A percentile compares a stretch with the other conserved stretches of the same genome.
phyloP scores from a whole-genome alignment of 2,113 vertebrate species.

The Nesoenas mayeri region DNA sequence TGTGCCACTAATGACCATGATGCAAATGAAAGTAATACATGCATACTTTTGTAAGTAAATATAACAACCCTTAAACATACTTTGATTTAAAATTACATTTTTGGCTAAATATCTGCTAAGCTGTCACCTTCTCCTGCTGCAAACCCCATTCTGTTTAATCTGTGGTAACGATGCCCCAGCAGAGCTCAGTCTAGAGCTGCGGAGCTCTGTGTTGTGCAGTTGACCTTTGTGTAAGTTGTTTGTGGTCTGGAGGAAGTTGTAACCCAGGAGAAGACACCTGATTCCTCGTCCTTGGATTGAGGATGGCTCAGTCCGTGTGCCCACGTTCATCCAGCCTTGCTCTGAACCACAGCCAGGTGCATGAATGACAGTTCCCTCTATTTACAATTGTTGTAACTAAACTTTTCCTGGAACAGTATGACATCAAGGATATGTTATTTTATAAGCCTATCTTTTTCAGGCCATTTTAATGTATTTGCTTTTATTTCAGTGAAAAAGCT shows the following conservation, averaged over 20 bases:
- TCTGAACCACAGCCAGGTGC: background rate
- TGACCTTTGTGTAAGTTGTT: background rate
- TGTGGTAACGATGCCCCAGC: background rate
- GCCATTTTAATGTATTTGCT: background rate
- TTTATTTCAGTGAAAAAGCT: background rate
- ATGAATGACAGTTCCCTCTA: background rate
- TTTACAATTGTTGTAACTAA: background rate
- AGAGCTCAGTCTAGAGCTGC: background rate
- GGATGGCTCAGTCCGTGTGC: background rate
- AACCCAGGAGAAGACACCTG: background rate
- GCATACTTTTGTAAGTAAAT: background rate
- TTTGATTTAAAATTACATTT: background rate
- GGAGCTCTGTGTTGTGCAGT: background rate
- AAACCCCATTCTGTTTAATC: background rate
- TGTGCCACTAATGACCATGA: fast-evolving
- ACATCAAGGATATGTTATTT: background rate
- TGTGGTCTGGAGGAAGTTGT: background rate
- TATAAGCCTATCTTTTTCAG: fast-evolving
- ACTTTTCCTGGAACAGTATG: background rate
- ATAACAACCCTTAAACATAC: background rate
- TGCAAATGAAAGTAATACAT: background rate
- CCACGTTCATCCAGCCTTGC: fast-evolving
- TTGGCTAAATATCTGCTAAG: background rate
- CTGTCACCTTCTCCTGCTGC: background rate
- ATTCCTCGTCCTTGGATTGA: background rate